Percentiles rank a stretch among this genome's conserved stretches.
phyloP scores from a whole-genome alignment of 2,888 invertebrate genomes.

The Polia nebulosa region DNA sequence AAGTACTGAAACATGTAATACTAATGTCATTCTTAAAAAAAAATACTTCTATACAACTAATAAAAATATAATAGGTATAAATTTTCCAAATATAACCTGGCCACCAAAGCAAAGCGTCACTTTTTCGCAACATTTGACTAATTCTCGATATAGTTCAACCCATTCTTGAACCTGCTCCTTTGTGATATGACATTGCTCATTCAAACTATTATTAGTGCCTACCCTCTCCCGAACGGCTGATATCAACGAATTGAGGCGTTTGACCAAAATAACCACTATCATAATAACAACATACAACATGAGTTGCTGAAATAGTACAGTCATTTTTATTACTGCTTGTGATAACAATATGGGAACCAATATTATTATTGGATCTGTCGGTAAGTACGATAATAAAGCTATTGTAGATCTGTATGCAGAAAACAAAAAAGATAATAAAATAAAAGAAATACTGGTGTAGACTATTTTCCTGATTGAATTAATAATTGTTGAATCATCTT shows the following conservation, averaged over 20 bases:
- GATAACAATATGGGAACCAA: not conserved
- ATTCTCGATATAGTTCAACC: slow-evolving; percentile 23
- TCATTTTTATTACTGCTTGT: not conserved
- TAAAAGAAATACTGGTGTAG: too few relatives aligned
- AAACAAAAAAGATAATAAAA: not conserved
- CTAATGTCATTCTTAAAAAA: not conserved
- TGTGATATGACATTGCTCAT: slow-evolving; percentile 7
- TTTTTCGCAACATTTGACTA: slow-evolving; percentile 14
- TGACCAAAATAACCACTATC: not conserved
- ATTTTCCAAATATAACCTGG: too few relatives aligned
- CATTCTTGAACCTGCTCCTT: slow-evolving; percentile 24
- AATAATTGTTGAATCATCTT: not conserved
- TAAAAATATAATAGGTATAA: too few relatives aligned
- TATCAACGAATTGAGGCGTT: slow-evolving; percentile 2
- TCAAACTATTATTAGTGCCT: not conserved
- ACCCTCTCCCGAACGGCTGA: not conserved
- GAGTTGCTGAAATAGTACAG: not conserved
- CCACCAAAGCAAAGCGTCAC: not conserved
- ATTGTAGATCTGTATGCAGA: not conserved
- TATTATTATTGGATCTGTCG: not conserved
- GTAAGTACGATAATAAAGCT: not conserved
- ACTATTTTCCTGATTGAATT: slow-evolving; percentile 4
- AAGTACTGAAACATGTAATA: not conserved
- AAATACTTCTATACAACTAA: too few relatives aligned
- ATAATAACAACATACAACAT: slow-evolving; percentile 14